These are phyloP conservation scores for Corythucha ciliata DNA, from an alignment of 2,888 invertebrate genomes.

Conservation along the genomic window DNA sequence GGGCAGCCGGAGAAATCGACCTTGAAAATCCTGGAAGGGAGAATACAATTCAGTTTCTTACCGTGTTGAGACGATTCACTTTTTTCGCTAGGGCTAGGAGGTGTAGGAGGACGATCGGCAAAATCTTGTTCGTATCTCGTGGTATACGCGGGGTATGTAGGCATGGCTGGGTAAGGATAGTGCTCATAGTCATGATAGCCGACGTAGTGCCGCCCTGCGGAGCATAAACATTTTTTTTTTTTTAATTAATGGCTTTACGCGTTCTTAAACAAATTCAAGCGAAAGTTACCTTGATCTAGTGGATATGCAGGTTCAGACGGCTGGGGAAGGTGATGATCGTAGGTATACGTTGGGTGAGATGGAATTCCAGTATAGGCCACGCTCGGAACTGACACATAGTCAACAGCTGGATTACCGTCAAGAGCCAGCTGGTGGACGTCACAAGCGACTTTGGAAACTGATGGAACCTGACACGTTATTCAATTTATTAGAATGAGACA, in stretches of 20 bases:
- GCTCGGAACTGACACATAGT: constrained; percentile 42
- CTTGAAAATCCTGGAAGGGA: neutral
- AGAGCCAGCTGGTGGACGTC: constrained; percentile 28
- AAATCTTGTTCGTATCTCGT: constrained; percentile 39
- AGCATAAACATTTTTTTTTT: neutral
- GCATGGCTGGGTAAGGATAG: constrained; percentile 42
- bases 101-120: constrained; percentile 39
- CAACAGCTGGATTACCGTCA: constrained; percentile 44
- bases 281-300: constrained; percentile 26
- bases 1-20: too few relatives aligned
- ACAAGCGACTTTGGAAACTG: constrained; percentile 28
- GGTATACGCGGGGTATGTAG: constrained; percentile 33
- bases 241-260: neutral
- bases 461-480: constrained; percentile 23
- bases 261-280: too few relatives aligned
- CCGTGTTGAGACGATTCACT: constrained; percentile 41
- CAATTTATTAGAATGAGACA: neutral
- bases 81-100: constrained; percentile 38
- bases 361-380: constrained; percentile 30
- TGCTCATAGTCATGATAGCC: constrained; percentile 51
- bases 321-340: constrained; percentile 28
- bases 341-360: constrained; percentile 29
- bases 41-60: too few relatives aligned
- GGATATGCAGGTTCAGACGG: constrained; percentile 27
- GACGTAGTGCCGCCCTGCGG: constrained; percentile 36